Conservation (phyloP, 2,113 vertebrate genomes). For the Antechinus stuartii region DNA sequence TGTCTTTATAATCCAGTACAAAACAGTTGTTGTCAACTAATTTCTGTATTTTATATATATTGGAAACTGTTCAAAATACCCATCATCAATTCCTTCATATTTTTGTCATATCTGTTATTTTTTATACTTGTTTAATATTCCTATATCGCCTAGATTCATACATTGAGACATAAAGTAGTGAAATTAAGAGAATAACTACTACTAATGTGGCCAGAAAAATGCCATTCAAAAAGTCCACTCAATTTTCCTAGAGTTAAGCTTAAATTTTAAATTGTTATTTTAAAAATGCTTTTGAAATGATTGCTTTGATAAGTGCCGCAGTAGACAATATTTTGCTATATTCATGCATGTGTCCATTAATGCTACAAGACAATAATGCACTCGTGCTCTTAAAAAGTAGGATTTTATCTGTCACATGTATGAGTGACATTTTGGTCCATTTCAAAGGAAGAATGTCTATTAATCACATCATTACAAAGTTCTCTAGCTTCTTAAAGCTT, state of each 20-base stretch:
- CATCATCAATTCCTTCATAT: conserved; percentile 25
- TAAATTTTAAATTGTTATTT: background rate
- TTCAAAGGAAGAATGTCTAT: background rate
- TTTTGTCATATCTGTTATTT: conserved; percentile 40
- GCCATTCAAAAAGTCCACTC: background rate
- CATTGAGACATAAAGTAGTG: conserved; percentile 8
- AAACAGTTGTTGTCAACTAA: conserved; percentile 21
- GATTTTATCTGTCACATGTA: background rate
- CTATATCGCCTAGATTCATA: background rate
- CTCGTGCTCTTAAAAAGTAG: background rate
- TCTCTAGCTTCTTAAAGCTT: background rate
- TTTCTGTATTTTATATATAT: conserved; percentile 22
- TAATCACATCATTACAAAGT: background rate
- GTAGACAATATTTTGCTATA: background rate
- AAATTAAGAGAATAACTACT: background rate
- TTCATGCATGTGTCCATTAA: background rate
- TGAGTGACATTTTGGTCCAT: background rate
- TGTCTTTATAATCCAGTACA: conserved; percentile 22
- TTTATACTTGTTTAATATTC: conserved; percentile 31
- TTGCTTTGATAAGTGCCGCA: background rate
- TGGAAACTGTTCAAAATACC: conserved; percentile 36
- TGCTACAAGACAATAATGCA: background rate
- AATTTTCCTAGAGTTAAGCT: background rate
- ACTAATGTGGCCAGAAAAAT: conserved; percentile 20
- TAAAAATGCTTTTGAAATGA: background rate